These are phyloP conservation scores for Tetropium fuscum DNA, from an alignment of 2,888 invertebrate genomes.

Conservation along the genomic window DNA sequence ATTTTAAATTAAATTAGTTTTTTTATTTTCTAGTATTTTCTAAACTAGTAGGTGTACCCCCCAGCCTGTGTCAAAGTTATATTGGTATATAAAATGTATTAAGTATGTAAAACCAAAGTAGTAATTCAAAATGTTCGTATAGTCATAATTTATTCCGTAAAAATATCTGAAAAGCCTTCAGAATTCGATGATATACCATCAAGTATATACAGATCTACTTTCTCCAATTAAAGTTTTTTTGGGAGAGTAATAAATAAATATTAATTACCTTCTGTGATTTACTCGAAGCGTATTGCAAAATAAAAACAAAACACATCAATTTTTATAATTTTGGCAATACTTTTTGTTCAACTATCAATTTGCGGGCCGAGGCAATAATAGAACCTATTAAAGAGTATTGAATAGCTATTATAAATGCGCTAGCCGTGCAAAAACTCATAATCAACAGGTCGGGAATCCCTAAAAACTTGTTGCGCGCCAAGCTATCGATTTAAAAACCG, in stretches of 20 bases:
- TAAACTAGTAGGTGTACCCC: too few species aligned
- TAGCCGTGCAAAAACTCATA: constrained; percentile 8
- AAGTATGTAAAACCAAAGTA: too few species aligned
- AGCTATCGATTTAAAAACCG: constrained; percentile 1
- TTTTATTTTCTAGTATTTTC: too few species aligned
- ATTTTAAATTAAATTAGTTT: too few species aligned
- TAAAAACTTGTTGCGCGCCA: constrained; percentile 20
- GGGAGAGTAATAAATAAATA: background rate
- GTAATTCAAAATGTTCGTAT: too few species aligned
- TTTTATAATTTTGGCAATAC: background rate
- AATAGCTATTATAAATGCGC: constrained; percentile 7
- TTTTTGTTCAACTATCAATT: background rate
- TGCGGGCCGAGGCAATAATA: background rate
- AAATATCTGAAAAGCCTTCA: too few species aligned
- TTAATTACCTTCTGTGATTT: constrained; percentile 5
- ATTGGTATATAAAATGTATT: too few species aligned
- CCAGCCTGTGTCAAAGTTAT: too few species aligned
- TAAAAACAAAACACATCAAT: constrained; percentile 6
- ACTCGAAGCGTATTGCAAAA: background rate
- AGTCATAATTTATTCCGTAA: too few species aligned
- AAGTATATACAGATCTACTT: constrained; percentile 3
- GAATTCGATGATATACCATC: too few species aligned
- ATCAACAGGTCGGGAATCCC: constrained; percentile 20
- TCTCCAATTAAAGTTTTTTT: constrained; percentile 21
- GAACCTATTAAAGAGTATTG: background rate